phyloP scores from a whole-genome alignment of 2,888 invertebrate genomes.

The Acanthosepion esculentum region DNA sequence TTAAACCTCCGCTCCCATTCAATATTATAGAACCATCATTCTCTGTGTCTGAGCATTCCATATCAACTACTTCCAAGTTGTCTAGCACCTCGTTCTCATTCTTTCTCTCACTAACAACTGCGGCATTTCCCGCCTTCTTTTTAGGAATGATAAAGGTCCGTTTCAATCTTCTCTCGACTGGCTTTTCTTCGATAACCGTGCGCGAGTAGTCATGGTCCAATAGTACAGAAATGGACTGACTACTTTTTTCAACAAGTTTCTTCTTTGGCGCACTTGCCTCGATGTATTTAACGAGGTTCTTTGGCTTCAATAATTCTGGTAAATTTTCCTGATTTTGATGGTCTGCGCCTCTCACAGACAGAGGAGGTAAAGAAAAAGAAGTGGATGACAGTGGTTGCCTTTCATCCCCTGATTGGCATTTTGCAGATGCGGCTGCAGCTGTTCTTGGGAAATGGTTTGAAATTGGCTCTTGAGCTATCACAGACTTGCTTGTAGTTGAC shows the following conservation, averaged over 20 bases:
- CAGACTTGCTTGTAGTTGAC: background rate
- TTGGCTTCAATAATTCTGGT: conserved; percentile 8
- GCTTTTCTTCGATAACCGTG: background rate
- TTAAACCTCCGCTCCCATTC: background rate
- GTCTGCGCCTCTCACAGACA: background rate
- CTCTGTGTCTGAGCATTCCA: background rate
- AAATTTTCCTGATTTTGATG: background rate
- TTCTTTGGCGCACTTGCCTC: background rate
- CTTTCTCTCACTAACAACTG: background rate
- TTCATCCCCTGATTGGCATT: background rate
- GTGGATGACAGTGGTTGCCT: background rate
- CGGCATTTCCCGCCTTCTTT: background rate
- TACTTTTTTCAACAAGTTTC: background rate
- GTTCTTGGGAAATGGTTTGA: background rate
- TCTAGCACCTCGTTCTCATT: too few species aligned
- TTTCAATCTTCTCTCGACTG: background rate
- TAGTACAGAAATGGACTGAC: background rate
- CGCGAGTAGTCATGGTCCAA: background rate
- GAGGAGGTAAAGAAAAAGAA: background rate
- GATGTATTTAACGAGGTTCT: background rate
- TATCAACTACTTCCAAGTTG: background rate
- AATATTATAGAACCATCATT: background rate
- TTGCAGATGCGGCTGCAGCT: background rate
- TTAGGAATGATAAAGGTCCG: conserved; percentile 35
- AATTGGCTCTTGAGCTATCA: background rate